Evolutionary conservation across 1,140 invertebrate genomes (phyloP), one percentile per base, ranked within the genome.

Genomic region (Drosophila ogumai): DNA sequence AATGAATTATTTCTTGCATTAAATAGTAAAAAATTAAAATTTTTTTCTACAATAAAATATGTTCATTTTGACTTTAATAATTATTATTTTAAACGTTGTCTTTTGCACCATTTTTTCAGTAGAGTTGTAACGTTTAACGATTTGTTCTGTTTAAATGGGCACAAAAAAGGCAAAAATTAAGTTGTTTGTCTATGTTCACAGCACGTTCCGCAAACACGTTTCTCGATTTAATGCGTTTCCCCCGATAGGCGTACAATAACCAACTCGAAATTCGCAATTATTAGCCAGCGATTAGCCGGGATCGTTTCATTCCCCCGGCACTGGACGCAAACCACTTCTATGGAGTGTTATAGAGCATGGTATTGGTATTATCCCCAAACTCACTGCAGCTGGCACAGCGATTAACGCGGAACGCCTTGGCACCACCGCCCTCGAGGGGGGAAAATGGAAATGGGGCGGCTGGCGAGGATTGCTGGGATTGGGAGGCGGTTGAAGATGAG

Each of bases 351-450:
- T 36, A 10, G 32, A 15, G 17, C 19, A 2, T 17, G 7, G 43
- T 32, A 32, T 8, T 12, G 12, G 12, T 3, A 41, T 73, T 67
- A 56, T 15, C 22, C 65, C 22, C 47, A 55, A 22, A 92, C 91
- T 92, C 78, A 92, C 91, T 80, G 73, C 91, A 92, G 38, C 63
- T 69, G 67, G 91, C 91, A 56, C 91, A 92, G 46, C 90, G 90
- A 73, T 92, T 92, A 63, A 85, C 79, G 54, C 74, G 79, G 47
- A 84, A 81, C 34, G 75, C 79, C 63, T 91, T 92, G 34, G 78
- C 63, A 74, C 88, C 86, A 40, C 73, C 58, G 46, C 61, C 66
- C 46, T 82, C 75, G 17, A 88, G 61, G 17, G 79, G 74, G 41
- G 64, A 64, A 47, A 47, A 55, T 63, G 36, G 25, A 28, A 28